Conservation (phyloP, 1,140 invertebrate species). For the Drosophila varians region DNA sequence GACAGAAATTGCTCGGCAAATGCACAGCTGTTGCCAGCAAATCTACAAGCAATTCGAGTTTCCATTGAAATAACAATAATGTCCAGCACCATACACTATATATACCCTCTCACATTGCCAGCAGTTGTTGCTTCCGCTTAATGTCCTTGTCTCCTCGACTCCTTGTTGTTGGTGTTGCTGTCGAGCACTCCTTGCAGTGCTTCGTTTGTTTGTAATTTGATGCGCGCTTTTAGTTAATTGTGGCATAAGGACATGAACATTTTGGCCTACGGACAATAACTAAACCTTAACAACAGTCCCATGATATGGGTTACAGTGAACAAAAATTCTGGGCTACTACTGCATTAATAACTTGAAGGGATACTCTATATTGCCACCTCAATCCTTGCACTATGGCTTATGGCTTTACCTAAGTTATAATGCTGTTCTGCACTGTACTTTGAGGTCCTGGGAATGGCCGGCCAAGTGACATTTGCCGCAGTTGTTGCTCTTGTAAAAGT, state of each 20-base stretch:
- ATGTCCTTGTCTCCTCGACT: slow-evolving; percentile 74
- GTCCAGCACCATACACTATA: background rate
- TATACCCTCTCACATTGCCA: slow-evolving; percentile 1
- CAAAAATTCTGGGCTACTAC: background rate
- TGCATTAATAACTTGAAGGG: too few relatives aligned
- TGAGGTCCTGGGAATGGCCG: slow-evolving; percentile 27
- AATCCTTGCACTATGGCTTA: slow-evolving; percentile 2
- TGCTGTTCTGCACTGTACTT: background rate
- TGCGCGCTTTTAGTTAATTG: slow-evolving; percentile 81
- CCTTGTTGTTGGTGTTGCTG: slow-evolving; percentile 23
- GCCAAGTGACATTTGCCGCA: slow-evolving; percentile 70
- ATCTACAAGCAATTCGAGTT: slow-evolving; percentile 71
- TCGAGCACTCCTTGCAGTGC: slow-evolving; percentile 37
- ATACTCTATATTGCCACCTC: too few relatives aligned
- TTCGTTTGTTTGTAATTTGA: slow-evolving; percentile 78
- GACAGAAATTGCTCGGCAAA: slow-evolving; percentile 57
- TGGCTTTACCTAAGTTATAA: background rate
- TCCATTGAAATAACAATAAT: slow-evolving; percentile 78
- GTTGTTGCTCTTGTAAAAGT: slow-evolving; percentile 37
- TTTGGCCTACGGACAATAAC: slow-evolving; percentile 67
- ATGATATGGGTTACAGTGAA: slow-evolving; percentile 25
- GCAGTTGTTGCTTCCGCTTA: slow-evolving; percentile 76
- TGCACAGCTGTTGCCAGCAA: slow-evolving; percentile 78
- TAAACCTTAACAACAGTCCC: slow-evolving; percentile 41
- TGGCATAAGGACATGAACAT: slow-evolving; percentile 78